Base-by-base conservation (phyloP, 1,140 invertebrate genomes). In the Heliothis virescens region DNA sequence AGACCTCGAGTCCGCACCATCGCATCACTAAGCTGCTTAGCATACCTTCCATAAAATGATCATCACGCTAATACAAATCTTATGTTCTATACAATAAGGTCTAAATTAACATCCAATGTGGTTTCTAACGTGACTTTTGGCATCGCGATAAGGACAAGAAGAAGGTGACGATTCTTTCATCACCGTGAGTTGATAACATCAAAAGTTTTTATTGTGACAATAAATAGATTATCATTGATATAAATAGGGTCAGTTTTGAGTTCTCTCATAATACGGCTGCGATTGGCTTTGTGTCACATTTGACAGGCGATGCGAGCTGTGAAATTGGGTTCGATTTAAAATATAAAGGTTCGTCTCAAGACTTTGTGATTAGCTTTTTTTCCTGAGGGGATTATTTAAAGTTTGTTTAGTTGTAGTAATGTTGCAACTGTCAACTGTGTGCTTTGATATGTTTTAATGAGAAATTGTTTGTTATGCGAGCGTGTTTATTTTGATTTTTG, bases 221-320 rank as follows among this genome's bases (percentile, higher is more conserved):
- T 93, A 94, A 94, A 94, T 94, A 94, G 92, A 94, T 94, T 93
- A 93, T 89, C 86, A 94, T 89, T 92, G 87, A 89, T 92, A 94
- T 94, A 94, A 94, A 94, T 93, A 94, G 93, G 90, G 86, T 87
- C 90, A 90, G 91, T 91, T 89, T 60, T 87, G 86, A 90, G 86
- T 89, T 90, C 86, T 88, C 86, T 82, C 85, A 91, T 93, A 93
- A 92, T 92, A 87, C 88, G 87, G 83, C 85, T 90, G 79, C 89
- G 84, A 89, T 90, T 92, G 89, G 93, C 93, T 94, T 94, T 93
- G 86, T 89, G 93, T 94, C 92, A 89, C 65, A 69, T 88, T 88
- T 94, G 93, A 94, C 93, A 94, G 91, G 91, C 90, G 89, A 90
- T 93, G 90, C 88, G 91, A 93, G 92, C 89, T 93, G 90, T 94